A percentile compares a stretch with the other conserved stretches of the same genome.
Evolutionary conservation across 2,888 invertebrate genomes (phyloP).

Genomic region (Epinotia ramella): DNA sequence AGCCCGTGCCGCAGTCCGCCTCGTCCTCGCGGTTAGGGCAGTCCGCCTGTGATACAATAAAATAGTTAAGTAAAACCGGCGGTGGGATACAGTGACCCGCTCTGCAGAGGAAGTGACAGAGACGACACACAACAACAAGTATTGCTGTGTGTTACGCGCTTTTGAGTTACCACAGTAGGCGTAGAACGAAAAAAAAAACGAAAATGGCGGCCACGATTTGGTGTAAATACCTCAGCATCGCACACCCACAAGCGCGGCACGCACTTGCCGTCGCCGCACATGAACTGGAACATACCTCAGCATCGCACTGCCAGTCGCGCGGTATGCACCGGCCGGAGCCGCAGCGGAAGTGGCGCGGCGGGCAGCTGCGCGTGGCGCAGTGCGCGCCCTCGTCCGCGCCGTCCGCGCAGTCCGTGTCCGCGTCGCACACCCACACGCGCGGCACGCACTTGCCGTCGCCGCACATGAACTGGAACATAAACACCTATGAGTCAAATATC

Average conservation of each 20-base stretch:
- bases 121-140: too few relatives aligned
- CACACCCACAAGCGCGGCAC: conserved; percentile 78
- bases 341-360: conserved; percentile 78
- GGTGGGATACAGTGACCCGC: too few relatives aligned
- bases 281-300: conserved; percentile 75
- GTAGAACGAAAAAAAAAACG: neutral
- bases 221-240: conserved; percentile 81
- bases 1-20: conserved; percentile 71
- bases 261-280: conserved; percentile 89
- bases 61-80: too few relatives aligned
- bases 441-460: conserved; percentile 90
- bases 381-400: conserved; percentile 84
- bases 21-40: conserved; percentile 92
- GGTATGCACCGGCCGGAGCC: conserved; percentile 91
- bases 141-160: too few relatives aligned
- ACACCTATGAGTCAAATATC: too few relatives aligned
- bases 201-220: neutral
- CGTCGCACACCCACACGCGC: conserved; percentile 88
- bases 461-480: conserved; percentile 86
- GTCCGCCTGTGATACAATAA: conserved; percentile 78
- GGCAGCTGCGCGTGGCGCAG: conserved; percentile 53
- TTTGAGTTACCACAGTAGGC: too few relatives aligned
- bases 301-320: conserved; percentile 77
- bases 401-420: conserved; percentile 78
- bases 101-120: too few relatives aligned